Conservation (phyloP, 2,888 invertebrate species). For the Carabus problematicus region DNA sequence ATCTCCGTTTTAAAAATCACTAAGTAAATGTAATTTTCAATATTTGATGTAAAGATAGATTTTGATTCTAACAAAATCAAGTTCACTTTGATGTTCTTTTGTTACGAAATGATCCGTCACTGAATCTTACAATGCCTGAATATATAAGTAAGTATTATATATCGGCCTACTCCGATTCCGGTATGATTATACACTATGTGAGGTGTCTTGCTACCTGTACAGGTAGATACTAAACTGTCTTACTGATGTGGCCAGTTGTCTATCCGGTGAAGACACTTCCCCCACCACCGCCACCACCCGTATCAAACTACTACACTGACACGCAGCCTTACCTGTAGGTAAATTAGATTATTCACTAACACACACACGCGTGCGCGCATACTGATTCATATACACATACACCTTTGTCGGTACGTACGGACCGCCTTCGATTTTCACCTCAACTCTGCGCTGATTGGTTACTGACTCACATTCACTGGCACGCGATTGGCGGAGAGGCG, state of each 20-base stretch:
- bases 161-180: no score
- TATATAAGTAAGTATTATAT: no score
- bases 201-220: not conserved
- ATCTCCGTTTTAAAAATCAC: no score
- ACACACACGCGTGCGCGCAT: not conserved
- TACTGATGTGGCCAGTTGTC: not conserved
- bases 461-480: not conserved
- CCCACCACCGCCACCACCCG: not conserved
- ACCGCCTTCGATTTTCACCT: conserved; percentile 12
- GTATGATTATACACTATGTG: no score
- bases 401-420: conserved; percentile 4
- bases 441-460: not conserved
- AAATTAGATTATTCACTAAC: conserved; percentile 6
- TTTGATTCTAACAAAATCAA: no score
- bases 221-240: conserved; percentile 13
- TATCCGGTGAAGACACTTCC: not conserved
- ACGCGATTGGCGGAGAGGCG: not conserved
- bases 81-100: no score
- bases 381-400: no score
- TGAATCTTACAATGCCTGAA: no score
- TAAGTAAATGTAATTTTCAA: no score
- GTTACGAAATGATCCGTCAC: no score
- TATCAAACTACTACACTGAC: no score
- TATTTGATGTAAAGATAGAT: no score
- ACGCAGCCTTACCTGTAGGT: not conserved